These are phyloP conservation scores for Cyphomyrus discorhynchus DNA, from an alignment of 2,113 vertebrate species.

Conservation along the genomic window DNA sequence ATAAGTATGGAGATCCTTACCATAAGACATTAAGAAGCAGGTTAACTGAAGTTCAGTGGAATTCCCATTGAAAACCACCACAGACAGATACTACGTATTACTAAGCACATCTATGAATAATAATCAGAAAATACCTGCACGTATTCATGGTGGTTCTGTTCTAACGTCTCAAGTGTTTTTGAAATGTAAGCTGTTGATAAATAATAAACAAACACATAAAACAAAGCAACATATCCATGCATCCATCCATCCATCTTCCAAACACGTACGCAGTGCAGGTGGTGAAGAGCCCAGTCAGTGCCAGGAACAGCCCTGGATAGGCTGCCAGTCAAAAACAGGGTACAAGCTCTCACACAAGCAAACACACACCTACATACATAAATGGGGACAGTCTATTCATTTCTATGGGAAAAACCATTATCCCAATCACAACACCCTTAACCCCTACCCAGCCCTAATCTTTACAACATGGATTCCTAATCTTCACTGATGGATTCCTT, in stretches of 20 bases:
- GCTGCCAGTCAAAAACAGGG: neutral
- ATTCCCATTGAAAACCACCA: neutral
- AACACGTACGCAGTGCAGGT: neutral
- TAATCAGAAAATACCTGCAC: slow-evolving; percentile 57
- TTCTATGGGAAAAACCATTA: too few relatives aligned
- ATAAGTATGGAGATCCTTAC: neutral
- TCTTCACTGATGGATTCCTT: neutral
- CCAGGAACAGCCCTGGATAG: neutral
- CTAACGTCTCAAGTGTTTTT: slow-evolving; percentile 58
- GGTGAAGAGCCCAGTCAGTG: neutral
- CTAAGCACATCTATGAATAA: neutral
- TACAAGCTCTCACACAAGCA: neutral
- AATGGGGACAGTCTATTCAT: too few relatives aligned
- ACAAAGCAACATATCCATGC: neutral
- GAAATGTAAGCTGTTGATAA: slow-evolving; percentile 61
- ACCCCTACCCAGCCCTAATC: too few relatives aligned
- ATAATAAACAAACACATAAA: slow-evolving; percentile 10
- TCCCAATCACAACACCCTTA: too few relatives aligned
- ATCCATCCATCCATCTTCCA: neutral
- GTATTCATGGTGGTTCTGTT: slow-evolving; percentile 71
- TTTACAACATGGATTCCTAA: neutral
- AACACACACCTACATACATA: neutral
- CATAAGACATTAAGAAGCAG: neutral
- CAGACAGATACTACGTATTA: neutral
- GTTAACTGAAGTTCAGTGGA: neutral